These are phyloP conservation scores for Helleia helle DNA, from an alignment of 2,888 invertebrate species.

Conservation along the genomic window DNA sequence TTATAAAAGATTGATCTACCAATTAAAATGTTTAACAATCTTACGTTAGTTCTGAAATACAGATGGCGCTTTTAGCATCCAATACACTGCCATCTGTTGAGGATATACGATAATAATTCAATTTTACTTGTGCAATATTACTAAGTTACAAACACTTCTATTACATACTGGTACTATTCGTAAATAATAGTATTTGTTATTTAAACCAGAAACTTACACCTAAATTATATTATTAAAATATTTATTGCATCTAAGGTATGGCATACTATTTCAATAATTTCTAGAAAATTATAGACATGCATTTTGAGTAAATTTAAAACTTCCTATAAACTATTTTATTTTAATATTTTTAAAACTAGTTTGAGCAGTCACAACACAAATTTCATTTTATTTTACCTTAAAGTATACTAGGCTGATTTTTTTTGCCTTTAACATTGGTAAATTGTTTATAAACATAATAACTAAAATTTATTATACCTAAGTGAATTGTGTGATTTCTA, in stretches of 20 bases:
- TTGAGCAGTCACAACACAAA: slow-evolving; percentile 7
- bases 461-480: too few relatives aligned
- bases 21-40: neutral
- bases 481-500: too few relatives aligned
- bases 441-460: too few relatives aligned
- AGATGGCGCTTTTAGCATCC: neutral
- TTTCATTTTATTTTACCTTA: neutral
- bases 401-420: neutral
- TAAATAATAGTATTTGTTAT: too few relatives aligned
- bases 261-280: slow-evolving; percentile 43
- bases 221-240: slow-evolving; percentile 8
- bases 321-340: slow-evolving; percentile 3
- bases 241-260: slow-evolving; percentile 60
- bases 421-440: too few relatives aligned
- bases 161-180: too few relatives aligned
- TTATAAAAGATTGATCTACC: neutral
- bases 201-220: neutral
- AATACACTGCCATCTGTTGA: neutral
- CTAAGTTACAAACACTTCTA: neutral
- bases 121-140: neutral
- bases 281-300: slow-evolving; percentile 19
- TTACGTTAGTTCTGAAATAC: neutral
- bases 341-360: slow-evolving; percentile 1
- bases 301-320: neutral
- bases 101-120: neutral